A percentile compares a stretch with the other conserved stretches of the same genome.
These are phyloP conservation scores for Dinocampus coccinellae DNA, from an alignment of 2,888 invertebrate species.

Conservation along the genomic window DNA sequence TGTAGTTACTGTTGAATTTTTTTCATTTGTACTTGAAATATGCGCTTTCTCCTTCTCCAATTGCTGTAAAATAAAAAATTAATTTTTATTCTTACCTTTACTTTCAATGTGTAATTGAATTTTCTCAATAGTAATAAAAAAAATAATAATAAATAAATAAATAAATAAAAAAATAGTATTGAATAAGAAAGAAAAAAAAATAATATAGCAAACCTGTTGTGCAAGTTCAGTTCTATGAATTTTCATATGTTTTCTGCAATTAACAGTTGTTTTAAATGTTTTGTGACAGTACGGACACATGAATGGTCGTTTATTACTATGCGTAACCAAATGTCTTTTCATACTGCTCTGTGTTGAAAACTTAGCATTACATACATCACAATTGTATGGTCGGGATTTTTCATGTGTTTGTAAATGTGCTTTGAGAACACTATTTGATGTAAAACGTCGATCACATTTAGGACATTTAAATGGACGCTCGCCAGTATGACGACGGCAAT, in stretches of 20 bases:
- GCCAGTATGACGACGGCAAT: slow-evolving; percentile 65
- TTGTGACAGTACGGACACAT: slow-evolving; percentile 68
- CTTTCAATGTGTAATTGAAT: too few species aligned
- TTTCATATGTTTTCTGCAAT: slow-evolving; percentile 77
- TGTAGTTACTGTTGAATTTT: slow-evolving; percentile 21
- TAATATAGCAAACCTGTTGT: slow-evolving; percentile 55
- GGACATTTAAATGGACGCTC: slow-evolving; percentile 67
- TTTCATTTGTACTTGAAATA: slow-evolving; percentile 23
- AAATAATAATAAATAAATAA: not conserved
- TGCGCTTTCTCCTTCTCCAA: slow-evolving; percentile 50
- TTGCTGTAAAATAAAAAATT: slow-evolving; percentile 49
- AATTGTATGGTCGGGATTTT: slow-evolving; percentile 71
- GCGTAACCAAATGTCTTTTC: slow-evolving; percentile 67
- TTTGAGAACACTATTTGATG: slow-evolving; percentile 73
- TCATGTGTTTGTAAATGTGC: slow-evolving; percentile 73
- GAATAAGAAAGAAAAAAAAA: slow-evolving; percentile 2
- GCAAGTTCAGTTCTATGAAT: slow-evolving; percentile 73
- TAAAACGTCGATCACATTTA: slow-evolving; percentile 70
- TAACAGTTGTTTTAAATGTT: slow-evolving; percentile 69
- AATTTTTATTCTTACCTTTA: too few species aligned
- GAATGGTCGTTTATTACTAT: slow-evolving; percentile 68
- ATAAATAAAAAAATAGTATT: not conserved
- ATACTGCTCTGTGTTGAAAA: slow-evolving; percentile 68
- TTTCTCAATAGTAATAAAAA: too few species aligned
- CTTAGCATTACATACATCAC: slow-evolving; percentile 70